A percentile compares a stretch with the other conserved stretches of the same genome.
phyloP scores from a whole-genome alignment of 1,140 invertebrate genomes.

The Papilio polytes region DNA sequence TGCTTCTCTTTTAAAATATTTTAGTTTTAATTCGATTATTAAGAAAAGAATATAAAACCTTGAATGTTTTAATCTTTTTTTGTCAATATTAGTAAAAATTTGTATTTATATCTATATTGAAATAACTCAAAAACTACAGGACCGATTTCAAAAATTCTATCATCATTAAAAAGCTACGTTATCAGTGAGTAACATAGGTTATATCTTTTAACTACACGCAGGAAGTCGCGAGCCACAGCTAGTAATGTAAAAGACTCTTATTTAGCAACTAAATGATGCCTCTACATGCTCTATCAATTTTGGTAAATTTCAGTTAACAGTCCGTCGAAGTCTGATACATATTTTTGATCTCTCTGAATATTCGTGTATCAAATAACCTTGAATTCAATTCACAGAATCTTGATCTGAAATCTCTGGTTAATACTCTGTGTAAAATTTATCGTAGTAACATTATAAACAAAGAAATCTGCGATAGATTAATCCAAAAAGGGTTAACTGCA shows the following conservation, averaged over 20 bases:
- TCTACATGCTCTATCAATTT: slow-evolving; percentile 5
- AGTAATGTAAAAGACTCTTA: not conserved
- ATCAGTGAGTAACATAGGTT: no score
- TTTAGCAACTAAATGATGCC: not conserved
- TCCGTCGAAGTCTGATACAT: slow-evolving; percentile 11
- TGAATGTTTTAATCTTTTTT: not conserved
- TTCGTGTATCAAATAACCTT: slow-evolving; percentile 12
- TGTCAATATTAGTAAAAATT: not conserved
- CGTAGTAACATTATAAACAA: no score
- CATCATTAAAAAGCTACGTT: no score
- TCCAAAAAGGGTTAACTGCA: no score
- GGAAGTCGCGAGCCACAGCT: no score
- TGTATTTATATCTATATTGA: not conserved
- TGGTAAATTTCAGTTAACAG: not conserved
- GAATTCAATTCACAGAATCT: not conserved
- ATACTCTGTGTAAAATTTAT: slow-evolving; percentile 5
- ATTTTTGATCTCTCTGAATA: not conserved
- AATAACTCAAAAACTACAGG: no score
- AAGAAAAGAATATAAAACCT: not conserved
- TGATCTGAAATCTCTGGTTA: not conserved
- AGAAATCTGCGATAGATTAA: no score
- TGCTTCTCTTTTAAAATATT: no score
- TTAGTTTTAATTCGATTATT: no score
- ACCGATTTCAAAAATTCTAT: no score
- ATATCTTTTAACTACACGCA: no score